Base-by-base conservation (phyloP, 2,113 vertebrate genomes). In the Neofelis nebulosa region DNA sequence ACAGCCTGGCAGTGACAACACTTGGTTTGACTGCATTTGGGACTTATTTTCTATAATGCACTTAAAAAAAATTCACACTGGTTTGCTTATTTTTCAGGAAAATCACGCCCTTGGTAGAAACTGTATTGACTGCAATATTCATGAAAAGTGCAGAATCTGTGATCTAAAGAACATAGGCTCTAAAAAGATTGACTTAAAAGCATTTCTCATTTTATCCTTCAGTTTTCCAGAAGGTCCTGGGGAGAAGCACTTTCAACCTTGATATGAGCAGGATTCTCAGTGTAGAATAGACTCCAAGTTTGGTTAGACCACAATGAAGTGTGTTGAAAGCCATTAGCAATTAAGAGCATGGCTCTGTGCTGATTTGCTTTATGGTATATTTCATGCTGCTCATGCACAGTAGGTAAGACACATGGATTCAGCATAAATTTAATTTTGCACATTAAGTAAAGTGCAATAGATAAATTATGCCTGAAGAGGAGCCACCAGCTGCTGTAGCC, bases 361-460 rank as follows among this genome's bases (percentile, higher is more conserved):
- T 96, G 95, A 97, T 97, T 96, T 95, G 74, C 96, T 97, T 97
- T 96, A 97, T 97, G 97, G 97, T 97, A 78, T 98, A 97, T 97
- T 97, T 95, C 97, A 97, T 97, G 95, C 94, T 23, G 79, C 63
- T 97, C 96, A 90, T 95, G 98, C 94, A 94, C 95, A 87, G 95
- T 95, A 94, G 98, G 97, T 97, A 98, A 98, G 97, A 98, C 96
- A 98, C 97, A 97, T 92, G 89, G 96, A 98, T 98, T 98, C 97
- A 98, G 98, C 98, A 98, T 98, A 98, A 98, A 98, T 98, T 98
- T 97, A 98, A 97, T 97, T 97, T 98, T 97, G 96, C 98, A 97
- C 98, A 98, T 98, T 97, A 98, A 98, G 98, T 97, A 97, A 98
- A 98, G 98, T 98, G 98, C 98, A 98, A 97, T 94, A 98, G 98